Percentiles rank a stretch among this genome's conserved stretches.
These are phyloP conservation scores for Catocala nupta DNA, from an alignment of 2,888 invertebrate species.

Conservation along the genomic window DNA sequence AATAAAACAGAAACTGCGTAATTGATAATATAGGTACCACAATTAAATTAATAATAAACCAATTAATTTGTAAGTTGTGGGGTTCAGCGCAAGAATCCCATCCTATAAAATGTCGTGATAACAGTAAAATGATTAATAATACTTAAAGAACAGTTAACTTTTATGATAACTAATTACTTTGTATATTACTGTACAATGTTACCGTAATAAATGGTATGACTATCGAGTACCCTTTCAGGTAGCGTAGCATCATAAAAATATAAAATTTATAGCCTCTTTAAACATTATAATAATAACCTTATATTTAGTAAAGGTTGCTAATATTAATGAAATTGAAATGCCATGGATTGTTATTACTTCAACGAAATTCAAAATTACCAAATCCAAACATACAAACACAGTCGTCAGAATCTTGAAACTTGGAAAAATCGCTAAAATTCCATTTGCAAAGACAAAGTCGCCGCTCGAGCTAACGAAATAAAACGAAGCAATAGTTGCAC, in stretches of 20 bases:
- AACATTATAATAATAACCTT: background rate
- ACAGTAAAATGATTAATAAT: slow-evolving; percentile 19
- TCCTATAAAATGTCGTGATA: background rate
- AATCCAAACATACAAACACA: slow-evolving; percentile 26
- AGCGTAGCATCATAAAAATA: background rate
- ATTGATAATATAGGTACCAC: slow-evolving; percentile 3
- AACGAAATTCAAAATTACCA: slow-evolving; percentile 20
- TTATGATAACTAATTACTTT: slow-evolving; percentile 7
- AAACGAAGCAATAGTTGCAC: slow-evolving; percentile 80
- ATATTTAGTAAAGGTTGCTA: background rate
- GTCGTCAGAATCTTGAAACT: slow-evolving; percentile 49
- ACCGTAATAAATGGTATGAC: slow-evolving; percentile 1
- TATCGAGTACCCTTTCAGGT: background rate
- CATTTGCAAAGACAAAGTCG: slow-evolving; percentile 70
- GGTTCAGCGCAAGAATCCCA: background rate
- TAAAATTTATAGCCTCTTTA: slow-evolving; percentile 3
- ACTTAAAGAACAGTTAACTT: slow-evolving; percentile 18
- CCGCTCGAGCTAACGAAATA: slow-evolving; percentile 69
- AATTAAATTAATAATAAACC: slow-evolving; percentile 6
- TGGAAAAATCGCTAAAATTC: slow-evolving; percentile 66
- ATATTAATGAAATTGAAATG: too few species aligned
- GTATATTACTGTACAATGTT: slow-evolving; percentile 5
- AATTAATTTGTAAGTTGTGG: slow-evolving; percentile 2
- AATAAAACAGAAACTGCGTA: slow-evolving; percentile 10
- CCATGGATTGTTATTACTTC: background rate